Evolutionary conservation across 2,797 vertebrate species (phyloP).

Genomic region (Todus mexicanus): DNA sequence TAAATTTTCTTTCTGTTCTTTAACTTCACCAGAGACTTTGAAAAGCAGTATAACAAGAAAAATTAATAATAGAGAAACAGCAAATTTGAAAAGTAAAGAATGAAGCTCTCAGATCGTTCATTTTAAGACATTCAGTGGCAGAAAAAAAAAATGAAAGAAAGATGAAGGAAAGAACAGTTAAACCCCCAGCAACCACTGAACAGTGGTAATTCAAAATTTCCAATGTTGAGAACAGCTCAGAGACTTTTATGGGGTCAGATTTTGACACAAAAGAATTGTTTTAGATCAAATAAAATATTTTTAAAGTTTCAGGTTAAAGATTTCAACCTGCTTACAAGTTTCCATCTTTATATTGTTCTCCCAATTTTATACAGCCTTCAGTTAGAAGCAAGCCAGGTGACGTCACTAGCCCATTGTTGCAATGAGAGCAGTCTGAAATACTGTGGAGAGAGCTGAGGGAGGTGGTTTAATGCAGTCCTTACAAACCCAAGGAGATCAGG

Average conservation of each 20-base stretch:
- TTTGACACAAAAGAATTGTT: background rate
- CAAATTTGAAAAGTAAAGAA: background rate
- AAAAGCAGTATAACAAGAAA: background rate
- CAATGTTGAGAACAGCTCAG: background rate
- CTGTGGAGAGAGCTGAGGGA: background rate
- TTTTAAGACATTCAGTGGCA: background rate
- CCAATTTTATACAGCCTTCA: background rate
- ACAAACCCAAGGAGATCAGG: background rate
- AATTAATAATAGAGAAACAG: background rate
- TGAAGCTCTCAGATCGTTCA: background rate
- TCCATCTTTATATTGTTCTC: background rate
- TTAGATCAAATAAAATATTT: background rate
- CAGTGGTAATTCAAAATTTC: background rate
- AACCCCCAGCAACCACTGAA: background rate
- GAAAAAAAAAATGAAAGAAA: background rate
- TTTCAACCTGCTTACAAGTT: background rate
- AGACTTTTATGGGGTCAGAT: background rate
- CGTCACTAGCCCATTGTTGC: background rate
- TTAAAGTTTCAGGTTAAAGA: background rate
- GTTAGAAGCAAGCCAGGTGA: background rate
- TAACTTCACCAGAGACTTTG: background rate
- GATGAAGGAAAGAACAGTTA: background rate
- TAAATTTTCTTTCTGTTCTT: background rate
- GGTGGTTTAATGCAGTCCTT: background rate
- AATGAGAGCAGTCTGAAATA: background rate